Conservation (phyloP, 2,113 vertebrate species). For the Scartelaos histophorus region DNA sequence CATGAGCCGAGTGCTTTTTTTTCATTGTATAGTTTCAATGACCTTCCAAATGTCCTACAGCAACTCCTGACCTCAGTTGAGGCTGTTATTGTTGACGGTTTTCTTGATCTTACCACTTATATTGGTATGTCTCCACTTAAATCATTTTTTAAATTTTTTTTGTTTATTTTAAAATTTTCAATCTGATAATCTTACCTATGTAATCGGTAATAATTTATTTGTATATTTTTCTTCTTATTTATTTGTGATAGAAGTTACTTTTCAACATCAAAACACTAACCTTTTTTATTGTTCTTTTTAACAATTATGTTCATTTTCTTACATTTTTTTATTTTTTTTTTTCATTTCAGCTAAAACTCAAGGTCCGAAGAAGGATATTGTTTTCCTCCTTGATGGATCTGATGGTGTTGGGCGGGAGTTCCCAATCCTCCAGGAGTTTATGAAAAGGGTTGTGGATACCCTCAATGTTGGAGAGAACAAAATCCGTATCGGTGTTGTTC, state of each 20-base stretch:
- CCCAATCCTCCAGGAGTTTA: conserved; percentile 83
- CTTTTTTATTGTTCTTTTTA: neutral
- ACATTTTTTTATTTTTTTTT: conserved; percentile 15
- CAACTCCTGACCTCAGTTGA: conserved; percentile 32
- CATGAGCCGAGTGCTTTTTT: conserved; percentile 42
- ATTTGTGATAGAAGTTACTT: neutral
- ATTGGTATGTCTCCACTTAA: conserved; percentile 21
- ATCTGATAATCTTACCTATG: neutral
- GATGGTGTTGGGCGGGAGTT: conserved; percentile 84
- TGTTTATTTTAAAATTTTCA: neutral
- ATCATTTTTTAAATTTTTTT: neutral
- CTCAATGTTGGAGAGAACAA: conserved; percentile 86
- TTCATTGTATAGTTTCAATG: conserved; percentile 50
- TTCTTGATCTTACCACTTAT: conserved; percentile 18
- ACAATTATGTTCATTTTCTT: neutral
- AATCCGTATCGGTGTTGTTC: conserved; percentile 83
- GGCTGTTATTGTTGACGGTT: neutral
- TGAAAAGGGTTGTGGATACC: conserved; percentile 83
- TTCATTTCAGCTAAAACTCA: conserved; percentile 66
- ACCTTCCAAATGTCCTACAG: conserved; percentile 42
- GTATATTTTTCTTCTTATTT: neutral
- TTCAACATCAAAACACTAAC: neutral
- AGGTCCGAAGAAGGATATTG: conserved; percentile 84
- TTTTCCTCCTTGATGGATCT: conserved; percentile 93
- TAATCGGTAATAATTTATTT: neutral